Conservation (phyloP, 2,888 invertebrate species). For the Lasius fuliginosus region DNA sequence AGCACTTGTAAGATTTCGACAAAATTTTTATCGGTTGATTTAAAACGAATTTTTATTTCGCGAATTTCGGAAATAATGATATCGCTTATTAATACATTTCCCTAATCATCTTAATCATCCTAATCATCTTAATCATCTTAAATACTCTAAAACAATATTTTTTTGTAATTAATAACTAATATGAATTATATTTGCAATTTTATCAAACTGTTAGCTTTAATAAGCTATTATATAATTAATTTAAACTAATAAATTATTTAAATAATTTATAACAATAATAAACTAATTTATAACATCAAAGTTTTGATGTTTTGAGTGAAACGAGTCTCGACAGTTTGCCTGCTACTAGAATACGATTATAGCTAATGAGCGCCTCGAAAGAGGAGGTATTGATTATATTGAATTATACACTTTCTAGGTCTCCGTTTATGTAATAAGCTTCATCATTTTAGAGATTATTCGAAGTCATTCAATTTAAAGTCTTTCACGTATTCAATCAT, state of each 20-base stretch:
- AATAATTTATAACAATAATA: background rate
- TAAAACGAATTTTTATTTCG: background rate
- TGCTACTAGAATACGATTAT: background rate
- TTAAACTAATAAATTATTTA: too few species aligned
- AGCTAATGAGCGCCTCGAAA: background rate
- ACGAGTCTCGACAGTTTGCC: background rate
- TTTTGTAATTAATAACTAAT: background rate
- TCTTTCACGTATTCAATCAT: background rate
- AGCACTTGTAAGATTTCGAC: background rate
- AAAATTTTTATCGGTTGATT: background rate
- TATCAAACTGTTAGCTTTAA: background rate
- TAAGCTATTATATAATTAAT: background rate
- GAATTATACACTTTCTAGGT: slow-evolving; percentile 7
- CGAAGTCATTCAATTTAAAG: background rate
- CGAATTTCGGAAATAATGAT: slow-evolving; percentile 7
- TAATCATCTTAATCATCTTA: too few species aligned
- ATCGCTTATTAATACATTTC: background rate
- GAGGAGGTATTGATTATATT: background rate
- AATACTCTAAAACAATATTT: background rate
- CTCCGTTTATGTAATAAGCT: background rate
- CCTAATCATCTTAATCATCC: background rate
- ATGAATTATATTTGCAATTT: background rate
- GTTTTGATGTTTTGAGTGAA: background rate
- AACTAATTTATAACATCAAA: background rate
- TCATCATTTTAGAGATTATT: background rate